Conservation (phyloP, 2,797 vertebrate genomes). For the Tympanoctomys barrerae region DNA sequence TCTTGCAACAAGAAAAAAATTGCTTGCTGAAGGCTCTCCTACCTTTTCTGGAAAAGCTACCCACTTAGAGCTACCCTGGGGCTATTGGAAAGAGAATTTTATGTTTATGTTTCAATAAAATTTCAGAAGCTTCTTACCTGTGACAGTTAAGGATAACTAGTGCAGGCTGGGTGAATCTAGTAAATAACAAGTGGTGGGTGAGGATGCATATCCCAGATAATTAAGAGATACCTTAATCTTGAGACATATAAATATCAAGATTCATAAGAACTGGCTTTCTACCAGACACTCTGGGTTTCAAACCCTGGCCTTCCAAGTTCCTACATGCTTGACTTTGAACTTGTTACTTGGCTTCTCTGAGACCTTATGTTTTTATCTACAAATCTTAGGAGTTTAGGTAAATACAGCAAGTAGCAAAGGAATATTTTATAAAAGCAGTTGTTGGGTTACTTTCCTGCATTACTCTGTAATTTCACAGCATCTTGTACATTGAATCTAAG, state of each 20-base stretch:
- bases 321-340: no score
- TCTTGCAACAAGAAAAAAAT: not conserved
- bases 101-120: not conserved
- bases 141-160: not conserved
- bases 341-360: no score
- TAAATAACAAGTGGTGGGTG: not conserved
- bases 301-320: no score
- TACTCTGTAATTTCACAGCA: not conserved
- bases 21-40: not conserved
- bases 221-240: no score
- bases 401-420: not conserved
- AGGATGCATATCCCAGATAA: no score
- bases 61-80: no score
- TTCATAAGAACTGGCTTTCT: no score
- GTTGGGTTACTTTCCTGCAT: not conserved
- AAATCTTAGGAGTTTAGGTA: not conserved
- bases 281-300: no score
- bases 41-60: not conserved
- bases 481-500: not conserved
- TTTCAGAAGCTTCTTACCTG: not conserved
- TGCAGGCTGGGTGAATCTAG: not conserved
- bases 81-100: not conserved
- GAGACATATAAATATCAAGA: no score
- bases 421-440: not conserved
- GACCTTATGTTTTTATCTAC: no score